Percentiles rank a stretch among this genome's conserved stretches.
Conservation (phyloP, 2,797 vertebrate genomes). For the Astyanax mexicanus region DNA sequence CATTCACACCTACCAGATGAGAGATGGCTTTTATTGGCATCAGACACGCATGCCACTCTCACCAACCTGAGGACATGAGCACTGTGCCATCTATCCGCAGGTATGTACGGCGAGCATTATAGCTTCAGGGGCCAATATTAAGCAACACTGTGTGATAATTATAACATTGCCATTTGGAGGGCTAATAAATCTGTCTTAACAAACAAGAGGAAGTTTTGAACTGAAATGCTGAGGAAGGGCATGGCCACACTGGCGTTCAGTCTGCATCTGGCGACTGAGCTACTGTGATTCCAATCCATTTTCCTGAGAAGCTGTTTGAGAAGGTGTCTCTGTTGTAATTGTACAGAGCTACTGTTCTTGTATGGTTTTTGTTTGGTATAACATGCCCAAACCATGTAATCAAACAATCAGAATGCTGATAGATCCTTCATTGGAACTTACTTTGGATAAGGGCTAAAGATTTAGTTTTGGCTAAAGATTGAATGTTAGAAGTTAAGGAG, state of each 20-base stretch:
- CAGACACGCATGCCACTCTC: slow-evolving; percentile 1
- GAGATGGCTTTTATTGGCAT: slow-evolving; percentile 43
- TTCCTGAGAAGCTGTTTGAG: background rate
- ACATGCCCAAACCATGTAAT: background rate
- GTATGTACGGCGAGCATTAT: slow-evolving; percentile 24
- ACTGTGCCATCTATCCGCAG: background rate
- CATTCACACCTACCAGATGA: slow-evolving; percentile 37
- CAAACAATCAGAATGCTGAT: background rate
- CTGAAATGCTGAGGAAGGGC: too few relatives aligned
- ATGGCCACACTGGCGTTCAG: too few relatives aligned
- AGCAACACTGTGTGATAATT: slow-evolving; percentile 29
- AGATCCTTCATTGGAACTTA: too few relatives aligned
- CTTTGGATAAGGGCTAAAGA: too few relatives aligned
- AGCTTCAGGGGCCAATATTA: slow-evolving; percentile 8
- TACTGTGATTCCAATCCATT: background rate
- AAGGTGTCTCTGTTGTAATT: background rate
- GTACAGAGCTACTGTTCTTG: background rate
- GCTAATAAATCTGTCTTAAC: slow-evolving; percentile 11
- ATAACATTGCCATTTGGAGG: slow-evolving; percentile 23
- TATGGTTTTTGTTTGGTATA: background rate
- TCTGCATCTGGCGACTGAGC: background rate
- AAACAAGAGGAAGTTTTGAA: slow-evolving; percentile 1
- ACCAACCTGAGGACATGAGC: slow-evolving; percentile 11
- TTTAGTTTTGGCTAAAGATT: too few relatives aligned
- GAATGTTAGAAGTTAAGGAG: background rate